Evolutionary conservation across 2,113 vertebrate species (phyloP), one percentile per base, ranked within the genome.

Genomic region (Gallinago paraguaiae): DNA sequence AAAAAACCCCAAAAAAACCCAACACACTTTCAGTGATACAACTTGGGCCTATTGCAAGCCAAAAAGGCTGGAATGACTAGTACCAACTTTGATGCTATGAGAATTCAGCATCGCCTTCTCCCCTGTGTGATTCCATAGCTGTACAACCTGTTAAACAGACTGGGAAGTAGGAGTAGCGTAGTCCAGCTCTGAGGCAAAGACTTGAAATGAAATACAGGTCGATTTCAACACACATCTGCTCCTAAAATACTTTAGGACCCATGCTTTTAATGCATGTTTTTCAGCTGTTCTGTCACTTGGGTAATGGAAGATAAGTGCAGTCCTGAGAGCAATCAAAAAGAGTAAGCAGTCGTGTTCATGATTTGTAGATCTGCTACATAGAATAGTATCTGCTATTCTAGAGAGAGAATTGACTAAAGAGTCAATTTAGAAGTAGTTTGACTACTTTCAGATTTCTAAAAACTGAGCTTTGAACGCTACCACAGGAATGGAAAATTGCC

Each of bases 31-130:
- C 14, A 71, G 17, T 33, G 24, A 30, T 48, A 83, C 3, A 81
- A 41, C 11, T 13, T 28, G 35, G 18, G 77, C 0, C 0, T 48
- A 43, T 0, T 2, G 0, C 45, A 85, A 67, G 43, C 23, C 48
- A 70, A 70, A 72, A 81, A 86, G 64, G 23, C 37, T 33, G 0
- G 0, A 80, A 19, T 28, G 9, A n/a, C 24, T 31, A 39, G 8
- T 12, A 85, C 2, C 6, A 78, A 63, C 20, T 71, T 43, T 11
- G 35, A 43, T 59, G 61, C 18, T 30, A 17, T 7, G 0, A 54
- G 41, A 86, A 83, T 10, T 65, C 54, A 70, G 43, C 18, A 54
- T 0, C 23, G 23, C 11, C 46, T 50, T 68, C 39, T 43, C 18
- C 81, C 18, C 14, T 6, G 16, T 8, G 14, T 18, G 17, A 68